Evolutionary conservation across 2,113 vertebrate species (phyloP), one percentile per base, ranked within the genome.

Genomic region (Megaceryle torquata): DNA sequence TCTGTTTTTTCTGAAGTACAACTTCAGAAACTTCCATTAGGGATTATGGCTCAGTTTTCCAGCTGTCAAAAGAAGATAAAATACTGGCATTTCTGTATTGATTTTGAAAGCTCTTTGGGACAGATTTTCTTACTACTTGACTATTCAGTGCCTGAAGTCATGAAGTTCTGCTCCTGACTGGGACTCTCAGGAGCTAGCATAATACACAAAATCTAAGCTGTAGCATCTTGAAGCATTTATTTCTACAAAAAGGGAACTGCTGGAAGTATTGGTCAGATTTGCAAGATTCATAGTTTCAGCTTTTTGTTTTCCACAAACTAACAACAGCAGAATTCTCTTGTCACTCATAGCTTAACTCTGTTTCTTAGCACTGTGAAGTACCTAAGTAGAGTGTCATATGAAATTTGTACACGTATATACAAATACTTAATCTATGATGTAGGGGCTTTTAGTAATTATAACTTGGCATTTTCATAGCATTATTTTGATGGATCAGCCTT

Each of bases 41-140:
- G 41, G 39, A 75, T 88, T 84, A 64, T 57, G 51, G 33, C 74
- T 96, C n/a, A 17, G 51, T 86, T 95, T 93, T 80, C 44, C 56
- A 86, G 15, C 43, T 94, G 56, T 91, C 76, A 84, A 79, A 93
- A 53, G 63, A 88, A 95, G 90, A 93, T 88, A 84, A 91, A 92
- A 83, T 67, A 44, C 44, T 84, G 65, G 7, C 54, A 54, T 88
- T 94, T 88, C 65, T 81, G 11, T 72, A 35, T 75, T 33, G 75
- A 93, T 94, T 88, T 53, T 86, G 72, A 93, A 91, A 82, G 46
- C 16, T 76, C 65, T 86, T 78, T 65, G 4, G 0, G 76, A 78
- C 76, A 43, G 61, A 56, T 81, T 75, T 92, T 88, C 35, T 35
- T 41, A 26, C 39, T 53, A 31, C 46, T 68, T 79, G 33, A 89